Evolutionary conservation across 2,113 vertebrate species (phyloP), one percentile per base, ranked within the genome.

Genomic region (Mormoops blainvillei): DNA sequence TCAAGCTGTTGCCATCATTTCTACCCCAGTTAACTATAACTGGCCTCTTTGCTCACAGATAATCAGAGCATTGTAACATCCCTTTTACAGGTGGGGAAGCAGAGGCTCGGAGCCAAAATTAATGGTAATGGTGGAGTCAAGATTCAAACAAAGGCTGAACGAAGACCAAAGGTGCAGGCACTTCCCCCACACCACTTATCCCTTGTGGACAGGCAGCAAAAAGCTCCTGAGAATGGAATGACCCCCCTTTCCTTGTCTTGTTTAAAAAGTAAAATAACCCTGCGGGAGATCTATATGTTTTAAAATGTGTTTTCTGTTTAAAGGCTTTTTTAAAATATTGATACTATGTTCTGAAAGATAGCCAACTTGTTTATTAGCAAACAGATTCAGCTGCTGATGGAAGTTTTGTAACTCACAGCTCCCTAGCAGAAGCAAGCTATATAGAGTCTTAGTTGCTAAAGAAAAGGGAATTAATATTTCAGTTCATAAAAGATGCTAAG

Each of bases 401-500:
- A 81, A 77, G n/a, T 96, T 96, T 73, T 78, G 28, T 87, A 94
- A 93, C 73, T 86, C 77, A 14, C 52, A 61, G 54, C 26, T 74
- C 43, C 73, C 36, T 9, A 20, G 63, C 22, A 96, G 82, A 95
- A 91, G 52, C 36, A 82, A 80, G 87, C 90, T 93, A 63, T 82
- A 63, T 85, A 73, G 80, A 87, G 71, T 88, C 67, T 94, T 48
- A 31, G n/a, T 38, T 92, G 91, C 87, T 91, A 36, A 94, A 87
- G 94, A 77, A 94, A 95, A 91, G 81, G 33, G 63, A 95, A 91
- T 91, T 77, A 61, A 54, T 91, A 89, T 89, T 96, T 83, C 48
- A 76, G 38, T 73, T 89, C 31, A 48, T 95, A 92, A 93, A 76
- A 76, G 74, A 78, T 26, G 61, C 61, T 41, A 71, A 82, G 85